Evolutionary conservation across 2,113 vertebrate species (phyloP).

Genomic region (Hemiprocne comata): DNA sequence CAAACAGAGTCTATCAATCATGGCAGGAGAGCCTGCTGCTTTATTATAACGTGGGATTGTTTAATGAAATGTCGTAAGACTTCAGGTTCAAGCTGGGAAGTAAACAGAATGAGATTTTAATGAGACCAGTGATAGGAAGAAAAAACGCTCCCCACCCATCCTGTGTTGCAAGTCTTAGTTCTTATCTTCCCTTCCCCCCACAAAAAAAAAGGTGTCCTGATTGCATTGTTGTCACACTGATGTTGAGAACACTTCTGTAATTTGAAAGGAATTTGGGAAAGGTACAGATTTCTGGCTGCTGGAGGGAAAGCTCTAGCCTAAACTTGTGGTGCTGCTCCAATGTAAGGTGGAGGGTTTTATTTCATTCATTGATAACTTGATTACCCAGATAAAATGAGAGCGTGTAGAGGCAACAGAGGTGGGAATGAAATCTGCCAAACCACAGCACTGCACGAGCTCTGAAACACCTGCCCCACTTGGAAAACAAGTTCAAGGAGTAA

Average conservation of each 20-base stretch:
- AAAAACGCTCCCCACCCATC: conserved; percentile 29
- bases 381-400: background rate
- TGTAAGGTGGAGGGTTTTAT: background rate
- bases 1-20: conserved; percentile 37
- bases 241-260: background rate
- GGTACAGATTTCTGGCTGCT: background rate
- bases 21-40: background rate
- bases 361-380: background rate
- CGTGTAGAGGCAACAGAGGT: background rate
- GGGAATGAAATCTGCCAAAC: background rate
- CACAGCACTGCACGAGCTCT: background rate
- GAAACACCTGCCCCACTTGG: background rate
- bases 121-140: background rate
- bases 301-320: background rate
- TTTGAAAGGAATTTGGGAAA: background rate
- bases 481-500: background rate
- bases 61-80: conserved; percentile 35
- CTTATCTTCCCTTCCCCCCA: background rate
- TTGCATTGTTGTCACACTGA: background rate
- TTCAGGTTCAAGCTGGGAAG: conserved; percentile 13
- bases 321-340: background rate
- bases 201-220: background rate
- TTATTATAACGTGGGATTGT: conserved; percentile 44
- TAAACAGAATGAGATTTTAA: conserved; percentile 32
- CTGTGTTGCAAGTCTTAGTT: background rate